Evolutionary conservation across 2,888 invertebrate species (phyloP), one percentile per base, ranked within the genome.

Genomic region (Orgyia antiqua): DNA sequence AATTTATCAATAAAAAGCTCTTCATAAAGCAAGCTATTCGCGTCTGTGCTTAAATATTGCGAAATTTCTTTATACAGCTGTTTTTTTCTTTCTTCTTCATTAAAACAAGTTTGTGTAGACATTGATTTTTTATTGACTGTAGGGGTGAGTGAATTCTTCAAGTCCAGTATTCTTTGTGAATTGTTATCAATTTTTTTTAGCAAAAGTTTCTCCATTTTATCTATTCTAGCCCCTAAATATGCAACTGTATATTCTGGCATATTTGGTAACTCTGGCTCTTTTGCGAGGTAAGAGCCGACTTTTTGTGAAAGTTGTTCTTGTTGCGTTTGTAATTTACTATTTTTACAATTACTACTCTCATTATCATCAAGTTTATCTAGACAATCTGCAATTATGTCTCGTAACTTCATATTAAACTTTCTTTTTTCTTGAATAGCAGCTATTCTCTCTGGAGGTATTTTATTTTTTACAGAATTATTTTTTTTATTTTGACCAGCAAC

Each of bases 341-440:
- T 51, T 15, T 15, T 15, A 15, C 4, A 15, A 15, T 15, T 15
- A 4, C 4, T 4, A 13, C 46, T 42, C 11, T 49, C 42, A 9
- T 61, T 57, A 18, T 68, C 67, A 18, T 68, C 69, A 36, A 67
- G 38, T 32, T 69, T 70, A 34, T 71, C 69, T 20, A 82, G 47
- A 45, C 72, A 73, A 17, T 71, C 64, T 53, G 73, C 69, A 39
- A 83, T 58, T 4, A 80, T 68, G 45, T 83, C 79, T 49, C 68
- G 64, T 24, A 86, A 42, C 45, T 72, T 82, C 68, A 76, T 80
- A 47, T 84, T 84, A 42, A 79, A 83, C 36, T 72, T 68, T 36
- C 86, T 65, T 45, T 86, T 86, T 50, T 74, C 60, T 44, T 71
- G 60, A 33, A 84, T 84, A 18, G 64, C 73, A 24, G 80, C 82